Base-by-base conservation (phyloP, 2,797 vertebrate species). In the Salarias fasciatus region DNA sequence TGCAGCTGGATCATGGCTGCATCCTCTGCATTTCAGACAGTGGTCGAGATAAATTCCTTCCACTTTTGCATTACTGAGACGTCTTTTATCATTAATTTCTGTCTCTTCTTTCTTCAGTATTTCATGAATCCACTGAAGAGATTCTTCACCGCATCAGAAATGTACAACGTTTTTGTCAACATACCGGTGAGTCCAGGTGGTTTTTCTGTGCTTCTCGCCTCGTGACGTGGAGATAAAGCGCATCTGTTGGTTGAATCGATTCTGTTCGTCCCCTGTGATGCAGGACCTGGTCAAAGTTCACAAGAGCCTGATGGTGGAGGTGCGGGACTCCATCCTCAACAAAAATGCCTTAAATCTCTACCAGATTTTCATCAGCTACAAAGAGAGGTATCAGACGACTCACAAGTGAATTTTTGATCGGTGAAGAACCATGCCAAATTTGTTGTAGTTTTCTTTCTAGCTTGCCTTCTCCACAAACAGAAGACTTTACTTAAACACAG, bases 261-360 rank as follows among this genome's bases (percentile, higher is more conserved):
- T n/a, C n/a, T n/a, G n/a, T n/a, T n/a, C 24, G 69, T 42, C n/a
- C 8, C 69, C 31, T 83, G 9, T 42, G 0, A 61, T 49, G 15
- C 74, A 93, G 96, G 96, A 97, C 68, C 90, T 98, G 79, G 95
- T 97, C 41, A 95, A 94, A 92, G 90, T 96, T 67, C 96, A 98
- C 91, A 94, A 92, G 86, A 95, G 58, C 86, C 89, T 98, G 69
- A 92, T 94, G 85, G 89, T 89, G 8, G 96, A 98, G 4, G 88
- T 98, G 80, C 93, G 94, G 74, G 95, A 97, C 67, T 96, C 96
- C 57, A 94, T 98, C 86, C 59, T 90, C 68, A 95, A 95, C 82
- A 95, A 93, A 88, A 95, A 92, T 15, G 94, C 95, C 77, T 93
- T 95, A 89, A 96, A 97, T 71, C 91, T 98, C 5, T 92, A 95